Percentiles rank a stretch among this genome's conserved stretches.
Conservation (phyloP, 2,888 invertebrate species). For the Luperina nickerlii region DNA sequence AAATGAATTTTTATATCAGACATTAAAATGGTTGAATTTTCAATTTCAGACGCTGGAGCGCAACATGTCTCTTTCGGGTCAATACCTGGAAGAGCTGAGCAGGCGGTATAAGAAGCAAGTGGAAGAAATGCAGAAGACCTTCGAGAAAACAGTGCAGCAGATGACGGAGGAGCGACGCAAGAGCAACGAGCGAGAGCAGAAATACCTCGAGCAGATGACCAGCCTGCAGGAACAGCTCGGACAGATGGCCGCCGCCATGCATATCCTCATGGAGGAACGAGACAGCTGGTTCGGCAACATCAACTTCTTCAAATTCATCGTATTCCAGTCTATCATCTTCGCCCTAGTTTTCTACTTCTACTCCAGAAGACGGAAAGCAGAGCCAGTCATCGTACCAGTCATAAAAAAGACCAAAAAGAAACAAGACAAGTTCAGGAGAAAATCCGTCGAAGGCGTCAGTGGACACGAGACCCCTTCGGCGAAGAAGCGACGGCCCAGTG, state of each 20-base stretch:
- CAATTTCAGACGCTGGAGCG: slow-evolving; percentile 95
- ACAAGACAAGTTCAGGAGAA: slow-evolving; percentile 88
- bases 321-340: slow-evolving; percentile 87
- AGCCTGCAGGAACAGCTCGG: slow-evolving; percentile 92
- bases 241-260: slow-evolving; percentile 91
- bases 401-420: slow-evolving; percentile 82
- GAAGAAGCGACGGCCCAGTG: slow-evolving; percentile 93
- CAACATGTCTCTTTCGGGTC: slow-evolving; percentile 98
- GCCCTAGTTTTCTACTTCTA: slow-evolving; percentile 88
- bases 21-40: slow-evolving; percentile 41
- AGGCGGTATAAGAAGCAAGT: slow-evolving; percentile 98
- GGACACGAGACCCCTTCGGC: slow-evolving; percentile 89
- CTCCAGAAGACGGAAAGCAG: slow-evolving; percentile 83
- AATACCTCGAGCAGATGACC: slow-evolving; percentile 94
- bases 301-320: slow-evolving; percentile 89
- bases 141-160: slow-evolving; percentile 94
- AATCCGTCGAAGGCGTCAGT: slow-evolving; percentile 92
- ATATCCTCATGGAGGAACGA: slow-evolving; percentile 90
- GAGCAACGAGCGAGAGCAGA: slow-evolving; percentile 93
- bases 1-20: not conserved
- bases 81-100: slow-evolving; percentile 98
- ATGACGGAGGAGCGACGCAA: slow-evolving; percentile 93
- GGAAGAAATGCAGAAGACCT: slow-evolving; percentile 97
- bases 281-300: slow-evolving; percentile 92
- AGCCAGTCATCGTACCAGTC: slow-evolving; percentile 76